These are phyloP conservation scores for Volucella inflata DNA, from an alignment of 2,888 invertebrate species.

Conservation along the genomic window DNA sequence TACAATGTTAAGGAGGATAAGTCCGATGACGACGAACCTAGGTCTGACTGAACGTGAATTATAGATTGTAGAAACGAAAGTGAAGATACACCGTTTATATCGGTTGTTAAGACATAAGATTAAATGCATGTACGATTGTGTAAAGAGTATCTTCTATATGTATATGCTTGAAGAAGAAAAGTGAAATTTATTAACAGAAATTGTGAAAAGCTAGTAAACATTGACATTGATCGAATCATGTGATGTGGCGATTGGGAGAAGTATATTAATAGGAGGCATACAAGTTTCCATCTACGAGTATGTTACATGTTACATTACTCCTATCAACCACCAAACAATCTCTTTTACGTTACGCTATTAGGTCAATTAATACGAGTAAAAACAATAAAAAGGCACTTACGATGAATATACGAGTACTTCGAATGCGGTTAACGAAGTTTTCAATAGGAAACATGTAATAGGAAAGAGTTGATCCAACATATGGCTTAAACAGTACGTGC, in stretches of 20 bases:
- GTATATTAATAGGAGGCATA: background rate
- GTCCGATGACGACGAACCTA: background rate
- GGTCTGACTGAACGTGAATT: background rate
- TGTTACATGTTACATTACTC: too few relatives aligned
- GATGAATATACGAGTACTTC: too few relatives aligned
- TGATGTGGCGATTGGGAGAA: background rate
- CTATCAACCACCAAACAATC: too few relatives aligned
- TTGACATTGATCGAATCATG: slow-evolving; percentile 46
- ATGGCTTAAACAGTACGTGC: too few relatives aligned
- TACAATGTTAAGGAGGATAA: background rate
- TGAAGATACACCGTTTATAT: slow-evolving; percentile 1
- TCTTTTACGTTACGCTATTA: too few relatives aligned
- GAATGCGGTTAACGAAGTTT: too few relatives aligned
- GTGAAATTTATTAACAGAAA: slow-evolving; percentile 45
- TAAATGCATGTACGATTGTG: slow-evolving; percentile 15
- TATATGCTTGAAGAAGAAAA: slow-evolving; percentile 22
- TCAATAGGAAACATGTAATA: too few relatives aligned
- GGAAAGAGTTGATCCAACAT: too few relatives aligned
- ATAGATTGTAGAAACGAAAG: slow-evolving; percentile 46
- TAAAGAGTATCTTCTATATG: background rate
- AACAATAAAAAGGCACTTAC: too few relatives aligned
- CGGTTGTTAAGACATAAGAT: slow-evolving; percentile 1
- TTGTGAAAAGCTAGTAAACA: slow-evolving; percentile 44
- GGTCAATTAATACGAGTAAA: too few relatives aligned
- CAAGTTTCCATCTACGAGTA: too few relatives aligned